phyloP scores from a whole-genome alignment of 2,797 vertebrate species.

The Mergus octosetaceus region DNA sequence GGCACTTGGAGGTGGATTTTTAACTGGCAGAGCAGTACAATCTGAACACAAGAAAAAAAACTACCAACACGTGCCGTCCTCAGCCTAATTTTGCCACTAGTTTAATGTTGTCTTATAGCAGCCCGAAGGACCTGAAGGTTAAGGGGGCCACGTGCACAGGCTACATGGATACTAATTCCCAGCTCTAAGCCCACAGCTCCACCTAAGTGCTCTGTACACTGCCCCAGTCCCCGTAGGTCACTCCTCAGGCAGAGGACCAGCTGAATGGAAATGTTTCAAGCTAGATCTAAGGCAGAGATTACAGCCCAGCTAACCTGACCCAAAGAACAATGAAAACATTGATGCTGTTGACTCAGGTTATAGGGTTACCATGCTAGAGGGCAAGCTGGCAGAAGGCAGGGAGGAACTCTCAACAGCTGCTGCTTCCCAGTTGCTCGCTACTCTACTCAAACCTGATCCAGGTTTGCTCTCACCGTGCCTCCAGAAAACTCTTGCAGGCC shows the following conservation, averaged over 20 bases:
- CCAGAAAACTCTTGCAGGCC: neutral
- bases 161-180: neutral
- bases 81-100: neutral
- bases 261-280: neutral
- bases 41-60: neutral
- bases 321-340: neutral
- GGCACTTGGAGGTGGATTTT: neutral
- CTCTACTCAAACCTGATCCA: fast-evolving
- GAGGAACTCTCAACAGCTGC: neutral
- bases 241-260: neutral
- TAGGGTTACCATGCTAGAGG: neutral
- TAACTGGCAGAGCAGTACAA: fast-evolving
- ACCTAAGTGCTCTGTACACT: neutral
- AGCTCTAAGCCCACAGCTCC: neutral
- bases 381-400: neutral
- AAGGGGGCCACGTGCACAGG: neutral
- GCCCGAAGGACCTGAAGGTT: neutral
- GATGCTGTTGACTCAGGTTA: neutral
- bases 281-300: neutral
- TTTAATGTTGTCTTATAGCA: neutral
- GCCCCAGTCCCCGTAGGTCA: neutral
- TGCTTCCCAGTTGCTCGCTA: neutral
- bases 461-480: neutral
- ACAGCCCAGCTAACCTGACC: neutral
- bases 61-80: neutral